These are phyloP conservation scores for Dysdera silvatica DNA, from an alignment of 1,140 invertebrate species.

Conservation along the genomic window DNA sequence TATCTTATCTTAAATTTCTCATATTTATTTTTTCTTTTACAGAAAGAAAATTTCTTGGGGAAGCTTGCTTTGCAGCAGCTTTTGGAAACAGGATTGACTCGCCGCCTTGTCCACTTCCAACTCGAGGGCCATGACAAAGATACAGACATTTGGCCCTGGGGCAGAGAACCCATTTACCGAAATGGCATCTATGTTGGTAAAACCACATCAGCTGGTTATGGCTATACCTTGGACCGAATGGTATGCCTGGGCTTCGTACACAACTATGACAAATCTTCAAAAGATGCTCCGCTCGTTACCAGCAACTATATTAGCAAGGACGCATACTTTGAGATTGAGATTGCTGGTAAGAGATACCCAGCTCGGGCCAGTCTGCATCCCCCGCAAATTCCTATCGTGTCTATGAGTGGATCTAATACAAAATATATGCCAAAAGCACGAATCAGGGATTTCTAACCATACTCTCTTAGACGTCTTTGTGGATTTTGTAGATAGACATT, in stretches of 20 bases:
- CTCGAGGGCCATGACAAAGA: conserved; percentile 88
- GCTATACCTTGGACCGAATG: conserved; percentile 70
- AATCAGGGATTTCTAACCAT: neutral
- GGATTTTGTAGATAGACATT: neutral
- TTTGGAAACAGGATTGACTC: conserved; percentile 70
- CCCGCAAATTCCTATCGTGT: conserved; percentile 35
- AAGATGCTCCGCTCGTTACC: conserved; percentile 57
- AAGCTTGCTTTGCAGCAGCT: conserved; percentile 77
- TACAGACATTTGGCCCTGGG: conserved; percentile 85
- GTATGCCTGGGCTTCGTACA: conserved; percentile 90
- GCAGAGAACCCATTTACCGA: conserved; percentile 85
- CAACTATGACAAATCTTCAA: conserved; percentile 64
- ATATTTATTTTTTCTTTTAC: neutral
- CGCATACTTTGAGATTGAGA: conserved; percentile 82
- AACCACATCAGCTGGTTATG: conserved; percentile 93
- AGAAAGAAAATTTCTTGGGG: conserved; percentile 77
- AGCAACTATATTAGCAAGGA: conserved; percentile 80
- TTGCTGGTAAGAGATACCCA: conserved; percentile 73
- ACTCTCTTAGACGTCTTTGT: neutral
- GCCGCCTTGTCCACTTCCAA: conserved; percentile 84
- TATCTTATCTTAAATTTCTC: neutral
- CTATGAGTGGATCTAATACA: conserved; percentile 24
- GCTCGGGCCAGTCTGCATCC: conserved; percentile 60
- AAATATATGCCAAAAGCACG: conserved; percentile 25
- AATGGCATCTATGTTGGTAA: conserved; percentile 82